phyloP scores from a whole-genome alignment of 2,113 vertebrate species.

The Myiopsitta monachus region DNA sequence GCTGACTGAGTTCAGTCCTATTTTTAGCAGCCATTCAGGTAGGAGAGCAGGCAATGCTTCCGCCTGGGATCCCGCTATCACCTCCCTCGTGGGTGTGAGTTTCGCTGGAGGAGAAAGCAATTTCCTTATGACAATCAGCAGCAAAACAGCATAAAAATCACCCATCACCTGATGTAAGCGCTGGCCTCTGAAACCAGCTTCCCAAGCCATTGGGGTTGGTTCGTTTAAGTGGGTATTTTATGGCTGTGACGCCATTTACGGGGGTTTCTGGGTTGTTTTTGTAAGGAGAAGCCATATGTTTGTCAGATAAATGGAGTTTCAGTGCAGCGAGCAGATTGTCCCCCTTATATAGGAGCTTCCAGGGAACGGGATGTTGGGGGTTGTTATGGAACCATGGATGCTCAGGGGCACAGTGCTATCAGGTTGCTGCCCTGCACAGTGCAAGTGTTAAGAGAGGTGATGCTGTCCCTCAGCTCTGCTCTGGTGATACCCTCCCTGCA shows the following conservation, averaged over 20 bases:
- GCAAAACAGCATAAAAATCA: background rate
- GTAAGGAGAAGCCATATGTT: background rate
- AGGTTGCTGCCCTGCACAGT: background rate
- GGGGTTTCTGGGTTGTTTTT: background rate
- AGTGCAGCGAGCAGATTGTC: background rate
- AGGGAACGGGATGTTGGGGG: background rate
- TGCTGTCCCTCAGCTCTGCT: background rate
- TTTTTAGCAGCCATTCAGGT: slow-evolving; percentile 64
- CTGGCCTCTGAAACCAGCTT: background rate
- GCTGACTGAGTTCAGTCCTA: slow-evolving; percentile 5
- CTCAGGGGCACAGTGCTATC: rapidly evolving
- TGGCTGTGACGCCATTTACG: background rate
- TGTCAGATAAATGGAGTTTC: background rate
- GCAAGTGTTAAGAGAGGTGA: background rate
- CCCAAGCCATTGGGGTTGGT: background rate
- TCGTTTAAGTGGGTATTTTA: background rate
- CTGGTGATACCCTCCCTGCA: background rate
- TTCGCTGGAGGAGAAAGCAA: slow-evolving; percentile 22
- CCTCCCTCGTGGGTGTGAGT: slow-evolving; percentile 20
- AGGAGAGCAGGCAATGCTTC: background rate
- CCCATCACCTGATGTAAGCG: background rate
- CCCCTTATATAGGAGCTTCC: background rate
- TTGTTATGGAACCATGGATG: rapidly evolving
- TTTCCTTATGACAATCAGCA: slow-evolving; percentile 2
- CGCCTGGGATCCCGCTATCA: background rate